Percentiles rank a stretch among this genome's conserved stretches.
phyloP scores from a whole-genome alignment of 2,888 invertebrate genomes.

The Drosophila tripunctata region DNA sequence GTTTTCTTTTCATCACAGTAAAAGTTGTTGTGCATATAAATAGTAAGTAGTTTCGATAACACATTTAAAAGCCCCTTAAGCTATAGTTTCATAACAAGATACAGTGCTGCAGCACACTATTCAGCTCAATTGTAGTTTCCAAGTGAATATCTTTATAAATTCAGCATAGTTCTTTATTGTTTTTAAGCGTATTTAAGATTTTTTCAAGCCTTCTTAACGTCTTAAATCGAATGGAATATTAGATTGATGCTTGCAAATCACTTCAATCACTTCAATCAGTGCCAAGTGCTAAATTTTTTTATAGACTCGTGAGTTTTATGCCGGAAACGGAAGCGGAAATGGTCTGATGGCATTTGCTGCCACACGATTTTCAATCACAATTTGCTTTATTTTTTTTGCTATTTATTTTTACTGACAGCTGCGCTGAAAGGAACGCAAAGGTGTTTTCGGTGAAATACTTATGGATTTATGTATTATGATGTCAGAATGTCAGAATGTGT shows the following conservation, averaged over 20 bases:
- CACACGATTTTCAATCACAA: constrained; percentile 18
- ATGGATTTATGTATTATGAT: constrained; percentile 33
- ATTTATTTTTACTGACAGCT: constrained; percentile 41
- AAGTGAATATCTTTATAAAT: too few relatives aligned
- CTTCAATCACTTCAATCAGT: background rate
- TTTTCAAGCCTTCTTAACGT: background rate
- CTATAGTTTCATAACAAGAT: too few relatives aligned
- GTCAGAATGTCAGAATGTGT: constrained; percentile 24
- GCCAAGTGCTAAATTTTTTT: background rate
- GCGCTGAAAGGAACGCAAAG: background rate
- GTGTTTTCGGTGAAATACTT: constrained; percentile 10
- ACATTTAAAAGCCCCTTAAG: too few relatives aligned
- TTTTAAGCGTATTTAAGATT: background rate
- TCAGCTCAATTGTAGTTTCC: too few relatives aligned
- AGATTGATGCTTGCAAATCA: constrained; percentile 4
- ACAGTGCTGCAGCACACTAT: too few relatives aligned
- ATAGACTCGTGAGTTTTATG: constrained; percentile 1
- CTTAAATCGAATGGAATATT: too few relatives aligned
- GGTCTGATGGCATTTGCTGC: constrained; percentile 21
- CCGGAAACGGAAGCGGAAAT: constrained; percentile 13
- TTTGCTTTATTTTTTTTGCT: constrained; percentile 17
- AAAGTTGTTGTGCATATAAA: too few relatives aligned
- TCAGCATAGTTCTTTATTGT: too few relatives aligned
- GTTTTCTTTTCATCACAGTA: too few relatives aligned
- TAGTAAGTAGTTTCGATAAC: too few relatives aligned